Evolutionary conservation across 2,797 vertebrate species (phyloP).

Genomic region (Fistularia tabacaria): DNA sequence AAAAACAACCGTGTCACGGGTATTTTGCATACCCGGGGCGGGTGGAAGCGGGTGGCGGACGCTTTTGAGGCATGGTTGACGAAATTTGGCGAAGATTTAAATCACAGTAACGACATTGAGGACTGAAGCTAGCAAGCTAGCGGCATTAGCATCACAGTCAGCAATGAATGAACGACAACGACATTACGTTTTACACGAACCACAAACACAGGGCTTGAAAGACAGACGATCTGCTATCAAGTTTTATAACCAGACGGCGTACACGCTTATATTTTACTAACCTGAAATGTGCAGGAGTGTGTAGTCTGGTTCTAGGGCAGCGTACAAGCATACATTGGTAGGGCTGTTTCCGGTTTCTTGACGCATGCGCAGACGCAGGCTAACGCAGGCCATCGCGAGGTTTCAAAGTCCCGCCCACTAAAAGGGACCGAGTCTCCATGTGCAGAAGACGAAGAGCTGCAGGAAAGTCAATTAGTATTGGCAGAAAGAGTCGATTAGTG

Average conservation of each 20-base stretch:
- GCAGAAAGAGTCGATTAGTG: no score
- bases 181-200: not conserved
- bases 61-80: no score
- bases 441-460: no score
- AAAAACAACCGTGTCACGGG: no score
- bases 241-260: accelerated
- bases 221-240: accelerated
- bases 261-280: constrained; percentile 16
- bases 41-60: no score
- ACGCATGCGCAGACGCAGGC: constrained; percentile 1
- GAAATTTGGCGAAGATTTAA: not conserved
- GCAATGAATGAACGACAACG: constrained; percentile 16
- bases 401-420: constrained; percentile 24
- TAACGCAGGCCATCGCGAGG: constrained; percentile 1
- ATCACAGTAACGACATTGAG: not conserved
- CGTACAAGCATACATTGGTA: constrained; percentile 6
- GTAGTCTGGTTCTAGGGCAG: not conserved
- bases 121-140: constrained; percentile 30
- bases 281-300: constrained; percentile 30
- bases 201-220: accelerated
- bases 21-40: no score
- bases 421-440: constrained; percentile 41
- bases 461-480: no score
- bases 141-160: constrained; percentile 32
- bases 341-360: constrained; percentile 42